Evolutionary conservation across 2,113 vertebrate genomes (phyloP).

Genomic region (Formicarius rufipectus): DNA sequence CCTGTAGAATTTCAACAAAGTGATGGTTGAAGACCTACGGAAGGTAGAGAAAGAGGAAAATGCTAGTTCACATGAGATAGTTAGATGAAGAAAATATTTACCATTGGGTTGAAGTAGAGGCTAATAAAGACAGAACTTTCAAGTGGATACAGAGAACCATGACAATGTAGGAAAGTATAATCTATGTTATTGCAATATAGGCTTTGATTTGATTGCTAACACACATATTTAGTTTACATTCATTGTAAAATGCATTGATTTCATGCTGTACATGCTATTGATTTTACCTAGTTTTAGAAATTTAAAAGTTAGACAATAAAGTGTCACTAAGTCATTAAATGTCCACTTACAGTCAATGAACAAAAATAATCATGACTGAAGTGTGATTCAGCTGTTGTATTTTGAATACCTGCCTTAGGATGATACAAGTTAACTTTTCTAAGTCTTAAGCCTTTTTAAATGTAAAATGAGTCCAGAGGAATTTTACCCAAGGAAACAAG

Average conservation of each 20-base stretch:
- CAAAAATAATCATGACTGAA: not conserved
- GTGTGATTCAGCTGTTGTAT: not conserved
- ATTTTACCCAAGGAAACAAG: not conserved
- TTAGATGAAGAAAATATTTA: not conserved
- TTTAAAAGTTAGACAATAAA: not conserved
- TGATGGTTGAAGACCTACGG: not conserved
- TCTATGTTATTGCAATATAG: not conserved
- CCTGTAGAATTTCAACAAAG: not conserved
- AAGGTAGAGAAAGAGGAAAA: not conserved
- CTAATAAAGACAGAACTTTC: not conserved
- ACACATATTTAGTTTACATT: not conserved
- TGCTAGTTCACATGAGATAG: not conserved
- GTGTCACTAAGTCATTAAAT: not conserved
- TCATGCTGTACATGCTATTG: not conserved
- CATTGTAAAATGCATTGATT: not conserved
- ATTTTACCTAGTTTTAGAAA: not conserved
- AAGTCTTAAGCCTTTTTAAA: not conserved
- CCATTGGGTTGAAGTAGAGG: not conserved
- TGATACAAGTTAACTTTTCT: not conserved
- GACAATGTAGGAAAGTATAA: not conserved
- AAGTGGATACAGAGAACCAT: not conserved
- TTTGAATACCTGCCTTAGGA: not conserved
- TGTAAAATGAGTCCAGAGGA: not conserved
- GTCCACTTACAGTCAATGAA: not conserved
- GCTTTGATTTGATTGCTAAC: not conserved